Conservation (phyloP, 2,888 invertebrate genomes). For the Ormyrus labotus region DNA sequence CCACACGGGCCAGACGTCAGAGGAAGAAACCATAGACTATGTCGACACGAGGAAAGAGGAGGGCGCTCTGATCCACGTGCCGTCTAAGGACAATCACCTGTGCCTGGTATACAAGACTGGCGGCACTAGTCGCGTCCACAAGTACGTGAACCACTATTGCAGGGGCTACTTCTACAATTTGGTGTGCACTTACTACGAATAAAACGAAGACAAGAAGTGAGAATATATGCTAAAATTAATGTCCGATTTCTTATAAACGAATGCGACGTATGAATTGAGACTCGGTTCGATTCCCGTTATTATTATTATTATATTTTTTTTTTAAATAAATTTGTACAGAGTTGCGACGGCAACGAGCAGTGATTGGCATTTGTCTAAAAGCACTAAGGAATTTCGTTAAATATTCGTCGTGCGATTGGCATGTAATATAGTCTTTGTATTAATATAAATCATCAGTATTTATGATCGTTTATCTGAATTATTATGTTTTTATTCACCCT, state of each 20-base stretch:
- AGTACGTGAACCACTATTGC: slow-evolving; percentile 71
- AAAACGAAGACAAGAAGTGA: slow-evolving; percentile 47
- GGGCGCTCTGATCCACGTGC: slow-evolving; percentile 79
- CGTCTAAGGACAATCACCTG: slow-evolving; percentile 82
- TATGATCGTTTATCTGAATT: slow-evolving; percentile 61
- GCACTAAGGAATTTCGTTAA: slow-evolving; percentile 52
- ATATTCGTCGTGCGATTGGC: slow-evolving; percentile 56
- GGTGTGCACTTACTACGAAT: slow-evolving; percentile 70
- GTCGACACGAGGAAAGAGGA: slow-evolving; percentile 70
- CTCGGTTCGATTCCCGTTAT: slow-evolving; percentile 42
- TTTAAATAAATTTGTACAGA: slow-evolving; percentile 53
- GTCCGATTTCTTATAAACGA: slow-evolving; percentile 21
- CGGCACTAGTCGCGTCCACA: slow-evolving; percentile 74
- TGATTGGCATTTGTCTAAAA: slow-evolving; percentile 55
- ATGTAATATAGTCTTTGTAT: slow-evolving; percentile 68
- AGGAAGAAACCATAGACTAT: slow-evolving; percentile 68
- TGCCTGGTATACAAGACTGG: slow-evolving; percentile 81
- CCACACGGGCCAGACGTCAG: slow-evolving; percentile 61
- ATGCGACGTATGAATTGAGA: slow-evolving; percentile 34
- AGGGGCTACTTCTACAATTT: slow-evolving; percentile 71
- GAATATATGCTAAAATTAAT: slow-evolving; percentile 43
- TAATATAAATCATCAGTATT: slow-evolving; percentile 71
- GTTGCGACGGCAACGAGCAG: slow-evolving; percentile 45
- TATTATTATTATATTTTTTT: slow-evolving; percentile 38
- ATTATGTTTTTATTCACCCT: slow-evolving; percentile 9